These are phyloP conservation scores for Calidris pygmaea DNA, from an alignment of 2,113 vertebrate species.

Conservation along the genomic window DNA sequence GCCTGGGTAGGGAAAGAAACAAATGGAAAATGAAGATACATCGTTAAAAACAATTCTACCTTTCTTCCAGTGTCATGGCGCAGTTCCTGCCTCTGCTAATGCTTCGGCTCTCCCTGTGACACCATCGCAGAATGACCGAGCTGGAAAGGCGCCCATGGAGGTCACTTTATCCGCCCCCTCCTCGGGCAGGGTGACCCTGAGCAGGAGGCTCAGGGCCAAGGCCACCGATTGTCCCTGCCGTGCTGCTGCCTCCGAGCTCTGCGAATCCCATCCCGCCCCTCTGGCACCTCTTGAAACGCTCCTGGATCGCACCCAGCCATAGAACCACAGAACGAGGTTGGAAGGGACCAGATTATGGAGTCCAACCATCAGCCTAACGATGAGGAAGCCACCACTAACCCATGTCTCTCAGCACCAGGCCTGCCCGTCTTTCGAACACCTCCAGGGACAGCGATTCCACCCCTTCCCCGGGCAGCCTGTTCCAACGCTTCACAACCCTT, in stretches of 20 bases:
- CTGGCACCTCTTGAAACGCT: background rate
- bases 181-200: background rate
- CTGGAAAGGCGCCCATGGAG: background rate
- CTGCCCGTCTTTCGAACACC: background rate
- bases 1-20: constrained; percentile 19
- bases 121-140: rapidly evolving
- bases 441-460: background rate
- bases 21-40: rapidly evolving
- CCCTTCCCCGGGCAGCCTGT: background rate
- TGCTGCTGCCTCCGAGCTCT: rapidly evolving
- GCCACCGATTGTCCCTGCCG: background rate
- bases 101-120: background rate
- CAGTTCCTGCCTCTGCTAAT: rapidly evolving
- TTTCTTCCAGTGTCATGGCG: rapidly evolving
- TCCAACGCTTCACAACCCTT: background rate
- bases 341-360: background rate
- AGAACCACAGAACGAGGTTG: background rate
- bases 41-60: rapidly evolving
- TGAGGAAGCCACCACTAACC: background rate
- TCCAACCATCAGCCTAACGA: background rate
- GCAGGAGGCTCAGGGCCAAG: background rate
- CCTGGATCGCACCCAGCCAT: background rate
- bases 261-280: no score
- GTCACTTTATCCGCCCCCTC: rapidly evolving
- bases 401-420: background rate